phyloP scores from a whole-genome alignment of 2,797 vertebrate species.

The Serranus cabrilla region DNA sequence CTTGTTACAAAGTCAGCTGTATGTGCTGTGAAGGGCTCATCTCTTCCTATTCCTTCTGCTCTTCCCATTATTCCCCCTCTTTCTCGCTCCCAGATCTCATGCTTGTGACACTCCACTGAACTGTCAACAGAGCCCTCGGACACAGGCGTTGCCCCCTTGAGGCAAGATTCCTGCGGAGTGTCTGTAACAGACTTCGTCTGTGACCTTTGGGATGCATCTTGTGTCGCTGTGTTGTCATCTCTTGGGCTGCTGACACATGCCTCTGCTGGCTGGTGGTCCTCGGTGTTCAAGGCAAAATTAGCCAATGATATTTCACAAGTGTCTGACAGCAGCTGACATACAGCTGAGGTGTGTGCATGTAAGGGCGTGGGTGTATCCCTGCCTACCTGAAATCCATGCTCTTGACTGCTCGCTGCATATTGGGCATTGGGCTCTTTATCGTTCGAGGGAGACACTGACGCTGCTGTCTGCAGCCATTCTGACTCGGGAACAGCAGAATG shows the following conservation, averaged over 20 bases:
- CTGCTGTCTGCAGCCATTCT: constrained; percentile 79
- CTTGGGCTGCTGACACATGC: constrained; percentile 54
- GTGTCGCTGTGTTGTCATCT: constrained; percentile 60
- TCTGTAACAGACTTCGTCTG: constrained; percentile 66
- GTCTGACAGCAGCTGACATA: constrained; percentile 64
- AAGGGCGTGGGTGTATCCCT: constrained; percentile 43
- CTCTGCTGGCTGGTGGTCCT: constrained; percentile 51
- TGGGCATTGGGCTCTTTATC: constrained; percentile 45
- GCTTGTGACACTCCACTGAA: constrained; percentile 56
- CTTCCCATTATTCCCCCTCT: constrained; percentile 58
- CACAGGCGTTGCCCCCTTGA: constrained; percentile 44
- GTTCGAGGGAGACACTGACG: constrained; percentile 71
- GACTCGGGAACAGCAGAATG: constrained; percentile 70
- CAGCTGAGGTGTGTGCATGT: constrained; percentile 34
- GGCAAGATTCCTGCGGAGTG: constrained; percentile 63
- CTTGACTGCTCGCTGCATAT: constrained; percentile 47
- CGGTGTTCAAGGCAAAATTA: constrained; percentile 41
- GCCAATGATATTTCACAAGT: constrained; percentile 37
- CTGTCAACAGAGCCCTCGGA: constrained; percentile 64
- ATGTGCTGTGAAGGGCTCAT: constrained; percentile 50
- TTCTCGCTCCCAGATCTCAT: constrained; percentile 38
- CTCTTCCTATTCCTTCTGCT: constrained; percentile 50
- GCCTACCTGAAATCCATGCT: constrained; percentile 44
- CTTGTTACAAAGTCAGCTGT: constrained; percentile 73
- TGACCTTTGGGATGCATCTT: constrained; percentile 71